These are phyloP conservation scores for Notiomystis cincta DNA, from an alignment of 2,113 vertebrate species.

Conservation along the genomic window DNA sequence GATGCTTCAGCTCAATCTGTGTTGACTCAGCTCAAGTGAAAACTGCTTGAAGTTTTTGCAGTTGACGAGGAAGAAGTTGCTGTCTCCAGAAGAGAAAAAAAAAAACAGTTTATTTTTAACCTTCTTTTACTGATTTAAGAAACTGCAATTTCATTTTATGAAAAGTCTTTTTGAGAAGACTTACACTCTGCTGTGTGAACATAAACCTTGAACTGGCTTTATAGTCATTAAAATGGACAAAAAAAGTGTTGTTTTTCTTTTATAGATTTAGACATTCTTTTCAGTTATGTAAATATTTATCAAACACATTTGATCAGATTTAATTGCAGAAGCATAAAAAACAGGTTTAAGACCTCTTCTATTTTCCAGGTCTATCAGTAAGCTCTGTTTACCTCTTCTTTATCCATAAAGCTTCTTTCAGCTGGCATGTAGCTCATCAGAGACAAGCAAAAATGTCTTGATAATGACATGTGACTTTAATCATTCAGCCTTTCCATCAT, in stretches of 20 bases:
- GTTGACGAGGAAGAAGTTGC: constrained; percentile 23
- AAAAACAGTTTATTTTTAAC: not conserved
- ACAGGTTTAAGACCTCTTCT: not conserved
- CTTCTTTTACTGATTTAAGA: not conserved
- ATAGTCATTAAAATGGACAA: not conserved
- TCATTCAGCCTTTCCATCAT: not conserved
- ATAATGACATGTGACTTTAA: not conserved
- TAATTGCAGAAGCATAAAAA: not conserved
- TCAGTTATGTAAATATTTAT: not conserved
- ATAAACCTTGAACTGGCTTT: not conserved
- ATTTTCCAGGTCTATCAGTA: not conserved
- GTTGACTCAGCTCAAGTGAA: constrained; percentile 61
- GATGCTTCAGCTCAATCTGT: constrained; percentile 59
- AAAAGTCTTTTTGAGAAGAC: not conserved
- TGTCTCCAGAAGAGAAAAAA: not conserved
- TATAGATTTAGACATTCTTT: not conserved
- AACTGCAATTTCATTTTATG: not conserved
- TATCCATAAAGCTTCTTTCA: not conserved
- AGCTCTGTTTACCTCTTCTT: not conserved
- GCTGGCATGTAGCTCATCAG: not conserved
- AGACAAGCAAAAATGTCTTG: not conserved
- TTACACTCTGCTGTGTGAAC: not conserved
- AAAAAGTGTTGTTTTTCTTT: accelerated
- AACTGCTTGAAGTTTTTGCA: constrained; percentile 45
- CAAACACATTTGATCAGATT: not conserved